phyloP scores from a whole-genome alignment of 2,888 invertebrate genomes.

The Piscicola geometra region DNA sequence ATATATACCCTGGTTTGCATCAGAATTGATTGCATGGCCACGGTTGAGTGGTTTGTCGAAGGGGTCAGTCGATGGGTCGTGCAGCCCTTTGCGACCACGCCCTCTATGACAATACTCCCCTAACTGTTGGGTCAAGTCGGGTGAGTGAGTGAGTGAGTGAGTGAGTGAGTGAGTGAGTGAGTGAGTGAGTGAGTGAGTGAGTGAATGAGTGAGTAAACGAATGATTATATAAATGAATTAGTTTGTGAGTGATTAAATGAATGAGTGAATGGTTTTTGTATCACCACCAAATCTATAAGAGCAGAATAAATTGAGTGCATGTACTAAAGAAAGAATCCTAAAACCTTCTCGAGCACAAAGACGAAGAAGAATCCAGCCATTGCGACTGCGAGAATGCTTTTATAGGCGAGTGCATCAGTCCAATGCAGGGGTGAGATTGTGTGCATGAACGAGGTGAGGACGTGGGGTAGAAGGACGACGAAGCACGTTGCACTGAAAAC shows the following conservation, averaged over 20 bases:
- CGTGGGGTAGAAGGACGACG: conserved; percentile 51
- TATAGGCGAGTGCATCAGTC: conserved; percentile 42
- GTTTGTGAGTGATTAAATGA: too few relatives aligned
- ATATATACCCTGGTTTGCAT: too few relatives aligned
- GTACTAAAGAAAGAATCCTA: background rate
- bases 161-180: too few relatives aligned
- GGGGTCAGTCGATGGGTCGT: background rate
- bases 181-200: too few relatives aligned
- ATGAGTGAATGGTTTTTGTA: too few relatives aligned
- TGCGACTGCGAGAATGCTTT: background rate
- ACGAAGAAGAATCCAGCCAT: conserved; percentile 52
- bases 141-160: background rate
- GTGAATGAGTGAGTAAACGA: too few relatives aligned
- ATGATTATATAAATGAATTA: too few relatives aligned
- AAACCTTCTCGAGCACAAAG: conserved; percentile 49
- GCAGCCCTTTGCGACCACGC: background rate
- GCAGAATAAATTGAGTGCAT: too few relatives aligned
- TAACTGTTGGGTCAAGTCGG: background rate
- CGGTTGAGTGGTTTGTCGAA: background rate
- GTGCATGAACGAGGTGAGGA: conserved; percentile 46
- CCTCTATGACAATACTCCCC: conserved; percentile 3
- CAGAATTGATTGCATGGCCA: background rate
- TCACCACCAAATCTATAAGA: too few relatives aligned
- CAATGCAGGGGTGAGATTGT: conserved; percentile 47
- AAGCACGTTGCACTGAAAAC: conserved; percentile 54